Conservation (phyloP, 2,888 invertebrate genomes). For the Fragum sueziense region DNA sequence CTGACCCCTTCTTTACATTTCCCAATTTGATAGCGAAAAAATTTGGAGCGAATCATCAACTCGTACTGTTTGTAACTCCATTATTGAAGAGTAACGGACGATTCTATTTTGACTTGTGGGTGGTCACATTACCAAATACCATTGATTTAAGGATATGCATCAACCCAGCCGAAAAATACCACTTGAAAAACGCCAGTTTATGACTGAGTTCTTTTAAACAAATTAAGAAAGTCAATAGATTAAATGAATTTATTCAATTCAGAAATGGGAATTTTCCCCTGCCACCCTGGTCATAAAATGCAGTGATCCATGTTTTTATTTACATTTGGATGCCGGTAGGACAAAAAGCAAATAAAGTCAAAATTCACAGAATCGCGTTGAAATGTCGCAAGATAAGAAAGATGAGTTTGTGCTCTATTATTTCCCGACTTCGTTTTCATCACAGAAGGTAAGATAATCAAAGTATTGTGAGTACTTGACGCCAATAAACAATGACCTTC, state of each 20-base stretch:
- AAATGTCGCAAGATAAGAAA: constrained; percentile 23
- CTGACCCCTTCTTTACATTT: neutral
- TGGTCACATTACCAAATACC: neutral
- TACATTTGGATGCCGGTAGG: neutral
- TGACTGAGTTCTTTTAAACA: neutral
- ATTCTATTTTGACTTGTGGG: neutral
- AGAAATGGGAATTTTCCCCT: neutral
- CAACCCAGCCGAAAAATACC: too few species aligned
- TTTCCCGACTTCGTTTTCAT: constrained; percentile 77
- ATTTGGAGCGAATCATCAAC: neutral
- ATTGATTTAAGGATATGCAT: too few species aligned
- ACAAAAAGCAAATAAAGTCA: neutral
- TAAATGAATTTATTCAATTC: neutral
- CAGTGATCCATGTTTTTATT: neutral
- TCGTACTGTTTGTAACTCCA: neutral
- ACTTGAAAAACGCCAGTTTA: neutral
- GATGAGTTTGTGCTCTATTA: constrained; percentile 64
- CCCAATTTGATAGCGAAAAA: neutral
- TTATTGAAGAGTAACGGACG: neutral
- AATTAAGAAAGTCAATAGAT: neutral
- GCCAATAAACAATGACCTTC: constrained; percentile 14
- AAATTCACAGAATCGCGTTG: neutral
- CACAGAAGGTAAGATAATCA: constrained; percentile 74
- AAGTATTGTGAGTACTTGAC: too few species aligned
- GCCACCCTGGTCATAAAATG: neutral